Percentiles rank a stretch among this genome's conserved stretches.
These are phyloP conservation scores for Chloromyia formosa DNA, from an alignment of 2,888 invertebrate species.

Conservation along the genomic window DNA sequence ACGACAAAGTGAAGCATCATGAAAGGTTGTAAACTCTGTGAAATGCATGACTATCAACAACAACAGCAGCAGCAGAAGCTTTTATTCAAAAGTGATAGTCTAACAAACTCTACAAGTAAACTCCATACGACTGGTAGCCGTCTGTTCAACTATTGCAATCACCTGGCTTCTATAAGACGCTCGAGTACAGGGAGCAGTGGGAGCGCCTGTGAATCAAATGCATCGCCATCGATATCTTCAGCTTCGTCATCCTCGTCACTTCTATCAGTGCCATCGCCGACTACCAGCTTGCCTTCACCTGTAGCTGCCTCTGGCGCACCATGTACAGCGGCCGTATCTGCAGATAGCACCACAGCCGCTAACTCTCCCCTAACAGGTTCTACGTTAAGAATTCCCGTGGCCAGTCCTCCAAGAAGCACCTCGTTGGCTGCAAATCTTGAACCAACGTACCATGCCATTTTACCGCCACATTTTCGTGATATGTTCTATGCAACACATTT, in stretches of 20 bases:
- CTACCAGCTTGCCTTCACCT: conserved; percentile 60
- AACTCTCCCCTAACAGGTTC: conserved; percentile 33
- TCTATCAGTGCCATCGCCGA: conserved; percentile 47
- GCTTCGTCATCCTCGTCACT: conserved; percentile 52
- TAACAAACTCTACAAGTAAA: neutral
- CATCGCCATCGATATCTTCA: conserved; percentile 57
- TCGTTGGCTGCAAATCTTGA: conserved; percentile 62
- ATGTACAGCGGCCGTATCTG: conserved; percentile 55
- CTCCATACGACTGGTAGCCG: conserved; percentile 20
- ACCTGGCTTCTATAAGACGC: conserved; percentile 53
- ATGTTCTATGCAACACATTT: conserved; percentile 73
- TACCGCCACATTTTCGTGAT: conserved; percentile 70
- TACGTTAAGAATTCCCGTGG: conserved; percentile 33
- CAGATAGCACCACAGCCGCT: conserved; percentile 36
- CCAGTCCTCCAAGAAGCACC: conserved; percentile 42
- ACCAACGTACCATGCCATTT: conserved; percentile 64
- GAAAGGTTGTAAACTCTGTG: conserved; percentile 53
- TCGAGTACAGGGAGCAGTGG: conserved; percentile 61
- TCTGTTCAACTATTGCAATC: conserved; percentile 41
- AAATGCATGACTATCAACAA: conserved; percentile 51
- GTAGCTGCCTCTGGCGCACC: conserved; percentile 55
- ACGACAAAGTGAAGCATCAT: conserved; percentile 45
- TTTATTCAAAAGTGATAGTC: conserved; percentile 27
- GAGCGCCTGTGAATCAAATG: conserved; percentile 58
- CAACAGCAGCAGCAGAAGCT: conserved; percentile 48